These are phyloP conservation scores for Anseranas semipalmata DNA, from an alignment of 2,113 vertebrate genomes.

Conservation along the genomic window DNA sequence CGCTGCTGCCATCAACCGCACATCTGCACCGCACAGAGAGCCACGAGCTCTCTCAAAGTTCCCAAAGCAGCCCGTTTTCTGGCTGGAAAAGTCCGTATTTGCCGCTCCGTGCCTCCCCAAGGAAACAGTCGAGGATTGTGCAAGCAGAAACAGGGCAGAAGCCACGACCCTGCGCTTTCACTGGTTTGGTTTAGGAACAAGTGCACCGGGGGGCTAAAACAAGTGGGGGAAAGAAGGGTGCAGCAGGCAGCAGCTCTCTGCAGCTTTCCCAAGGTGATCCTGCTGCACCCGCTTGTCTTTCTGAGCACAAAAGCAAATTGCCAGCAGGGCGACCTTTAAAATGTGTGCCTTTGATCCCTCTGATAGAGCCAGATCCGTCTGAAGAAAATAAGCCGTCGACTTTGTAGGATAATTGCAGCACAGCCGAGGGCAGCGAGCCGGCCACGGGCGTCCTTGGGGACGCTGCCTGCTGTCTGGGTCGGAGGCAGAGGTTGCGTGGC, in stretches of 20 bases:
- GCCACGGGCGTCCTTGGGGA: background rate
- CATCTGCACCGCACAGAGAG: background rate
- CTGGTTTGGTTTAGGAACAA: accelerated
- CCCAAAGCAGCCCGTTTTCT: background rate
- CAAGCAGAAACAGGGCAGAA: background rate
- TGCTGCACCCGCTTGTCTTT: background rate
- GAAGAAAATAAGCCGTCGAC: background rate
- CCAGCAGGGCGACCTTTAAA: background rate
- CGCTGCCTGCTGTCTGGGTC: accelerated
- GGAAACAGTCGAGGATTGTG: accelerated
- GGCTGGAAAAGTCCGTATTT: too few relatives aligned
- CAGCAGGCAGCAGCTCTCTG: background rate
- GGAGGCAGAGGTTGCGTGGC: background rate
- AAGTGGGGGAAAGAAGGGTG: background rate
- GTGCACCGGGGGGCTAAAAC: accelerated
- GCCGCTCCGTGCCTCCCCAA: background rate
- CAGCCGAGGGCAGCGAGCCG: background rate
- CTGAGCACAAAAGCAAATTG: background rate
- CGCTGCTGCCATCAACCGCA: background rate
- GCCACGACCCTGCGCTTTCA: accelerated
- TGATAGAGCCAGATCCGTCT: background rate
- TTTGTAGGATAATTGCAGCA: background rate
- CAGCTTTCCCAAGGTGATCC: background rate
- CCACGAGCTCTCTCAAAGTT: background rate
- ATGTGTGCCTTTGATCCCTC: background rate